Evolutionary conservation across 2,888 invertebrate species (phyloP), one percentile per base, ranked within the genome.

Genomic region (Netelia virgata): DNA sequence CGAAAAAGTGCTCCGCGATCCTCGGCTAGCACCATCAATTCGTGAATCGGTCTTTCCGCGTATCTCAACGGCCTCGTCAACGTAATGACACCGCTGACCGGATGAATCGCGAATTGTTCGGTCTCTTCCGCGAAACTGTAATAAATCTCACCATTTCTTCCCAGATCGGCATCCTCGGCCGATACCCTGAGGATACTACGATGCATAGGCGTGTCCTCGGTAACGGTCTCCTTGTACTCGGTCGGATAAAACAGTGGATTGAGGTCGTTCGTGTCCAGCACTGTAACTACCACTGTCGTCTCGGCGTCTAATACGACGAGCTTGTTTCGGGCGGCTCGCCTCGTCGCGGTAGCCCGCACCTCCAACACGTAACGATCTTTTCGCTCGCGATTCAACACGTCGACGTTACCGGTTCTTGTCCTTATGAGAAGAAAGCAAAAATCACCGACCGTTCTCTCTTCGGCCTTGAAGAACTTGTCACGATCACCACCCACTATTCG

Each of bases 161-260:
- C 99, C 50, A 98, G 95, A 94, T 99, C 99, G 3, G 99, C 99
- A 94, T 99, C 99, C 91, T 98, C 98, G 0, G 99, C 99, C 50
- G 96, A 94, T 72, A 98, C 97, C 91, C 95, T 96, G 53, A 97
- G 94, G 82, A 98, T 95, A 92, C 97, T 97, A 78, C 96, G 95
- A 94, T 98, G 98, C 81, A 98, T 94, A 11, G 97, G 96, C 82
- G 97, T 96, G 93, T 99, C 98, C 94, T 99, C 99, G 23, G 96
- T 96, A 59, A 99, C 96, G n/a, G 96, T 96, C 66, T 96, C 96
- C 91, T 97, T 97, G 94, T 99, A 99, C 88, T 97, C 97, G 69
- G 96, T 97, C 28, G 97, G 97, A 93, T 97, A 97, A 94, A 99
- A 99, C 47, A 99, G 95, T 55, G 99, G 99, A 93, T 97, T 97